Evolutionary conservation across 2,113 vertebrate genomes (phyloP).

Genomic region (Oophaga pumilio): DNA sequence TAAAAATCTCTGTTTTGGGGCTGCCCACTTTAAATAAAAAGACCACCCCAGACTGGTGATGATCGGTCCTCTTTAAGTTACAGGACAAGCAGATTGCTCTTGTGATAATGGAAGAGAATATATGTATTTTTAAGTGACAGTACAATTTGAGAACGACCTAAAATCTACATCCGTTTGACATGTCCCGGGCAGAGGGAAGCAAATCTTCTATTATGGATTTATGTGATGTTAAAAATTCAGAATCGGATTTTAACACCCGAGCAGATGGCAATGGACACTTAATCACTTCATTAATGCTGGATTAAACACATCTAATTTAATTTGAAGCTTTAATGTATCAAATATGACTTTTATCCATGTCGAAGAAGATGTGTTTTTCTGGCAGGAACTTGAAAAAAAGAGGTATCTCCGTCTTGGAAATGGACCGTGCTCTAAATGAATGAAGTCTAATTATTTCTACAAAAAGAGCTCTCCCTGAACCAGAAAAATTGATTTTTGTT

Average conservation of each 20-base stretch:
- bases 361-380: conserved; percentile 1
- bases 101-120: background rate
- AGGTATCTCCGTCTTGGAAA: background rate
- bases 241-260: conserved; percentile 27
- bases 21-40: too few species aligned
- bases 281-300: conserved; percentile 43
- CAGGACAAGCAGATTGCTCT: background rate
- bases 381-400: background rate
- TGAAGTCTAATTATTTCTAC: background rate
- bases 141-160: conserved; percentile 11
- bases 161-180: background rate
- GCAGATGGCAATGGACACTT: conserved; percentile 43
- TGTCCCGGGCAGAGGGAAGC: background rate
- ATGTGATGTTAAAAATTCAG: conserved; percentile 31
- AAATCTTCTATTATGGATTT: conserved; percentile 42
- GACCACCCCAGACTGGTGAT: too few species aligned
- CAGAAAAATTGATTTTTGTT: background rate
- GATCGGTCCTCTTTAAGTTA: background rate
- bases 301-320: conserved; percentile 47
- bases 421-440: background rate
- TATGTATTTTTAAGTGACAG: background rate
- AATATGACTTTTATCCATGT: conserved; percentile 40
- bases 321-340: conserved; percentile 34
- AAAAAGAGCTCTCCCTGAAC: background rate
- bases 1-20: too few species aligned